Base-by-base conservation (phyloP, 2,113 vertebrate genomes). In the Hypocryptadius cinnamomeus region DNA sequence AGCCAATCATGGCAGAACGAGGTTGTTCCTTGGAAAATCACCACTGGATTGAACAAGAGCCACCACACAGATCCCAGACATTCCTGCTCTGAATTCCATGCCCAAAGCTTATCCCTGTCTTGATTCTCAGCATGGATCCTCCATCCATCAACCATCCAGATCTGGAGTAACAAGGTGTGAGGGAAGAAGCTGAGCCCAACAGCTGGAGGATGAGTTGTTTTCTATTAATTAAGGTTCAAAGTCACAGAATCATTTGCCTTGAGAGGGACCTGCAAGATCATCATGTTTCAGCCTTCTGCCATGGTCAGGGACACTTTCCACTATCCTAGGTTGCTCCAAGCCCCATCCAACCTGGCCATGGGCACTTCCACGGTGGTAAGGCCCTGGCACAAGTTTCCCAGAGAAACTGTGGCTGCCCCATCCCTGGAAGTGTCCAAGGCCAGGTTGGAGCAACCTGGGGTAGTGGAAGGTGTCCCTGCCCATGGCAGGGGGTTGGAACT, bases 121-220 rank as follows among this genome's bases (percentile, higher is more conserved):
- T 5, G 3, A 28, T 10, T 61, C 57, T 13, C 42, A 47, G 30
- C 5, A 0, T 2, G 4, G 27, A 66, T 70, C 45, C 33, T 69
- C 40, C 42, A 72, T 10, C 40, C 48, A 50, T 42, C 81, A 66
- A 5, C 20, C 16, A 30, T 2, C 30, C 54, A 37, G 19, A 40
- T 15, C 30, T 23, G 30, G 48, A 69, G 18, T 15, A 37, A 51
- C 27, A 33, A 60, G 37, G 16, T 22, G 63, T 19, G 63, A 80
- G 40, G 40, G 61, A 65, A 83, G 30, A 85, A 61, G 69, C 17
- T 48, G 50, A 89, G 22, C 14, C 4, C 0, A 64, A 39, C 0
- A 40, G 6, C 2, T 0, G 0, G 53, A 69, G 23, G 20, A 25
- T 0, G 1, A 50, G 14, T 15, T 25, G 2, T 71, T 61, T n/a